Conservation (phyloP, 2,113 vertebrate species). For the Forbesichthys papilliferus region DNA sequence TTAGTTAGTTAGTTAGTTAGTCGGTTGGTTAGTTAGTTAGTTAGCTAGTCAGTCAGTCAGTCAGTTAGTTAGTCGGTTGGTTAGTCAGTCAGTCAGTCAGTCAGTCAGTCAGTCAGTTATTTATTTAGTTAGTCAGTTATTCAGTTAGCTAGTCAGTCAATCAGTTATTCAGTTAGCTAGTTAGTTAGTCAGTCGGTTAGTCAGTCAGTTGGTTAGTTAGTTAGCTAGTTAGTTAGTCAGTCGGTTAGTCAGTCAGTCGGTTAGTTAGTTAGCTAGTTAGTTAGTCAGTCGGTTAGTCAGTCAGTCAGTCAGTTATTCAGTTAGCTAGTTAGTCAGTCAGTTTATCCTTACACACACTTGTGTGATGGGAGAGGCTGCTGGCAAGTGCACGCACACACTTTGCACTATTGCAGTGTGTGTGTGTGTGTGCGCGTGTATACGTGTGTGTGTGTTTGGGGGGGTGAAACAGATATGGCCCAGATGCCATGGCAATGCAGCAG, state of each 20-base stretch:
- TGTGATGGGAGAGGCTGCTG: no score
- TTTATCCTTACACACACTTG: constrained; percentile 26
- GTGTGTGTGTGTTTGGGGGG: not conserved
- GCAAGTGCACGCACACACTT: not conserved
- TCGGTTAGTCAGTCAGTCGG: not conserved
- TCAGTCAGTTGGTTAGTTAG: no score
- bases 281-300: not conserved
- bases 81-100: no score
- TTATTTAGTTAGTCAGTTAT: no score
- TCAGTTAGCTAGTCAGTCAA: no score
- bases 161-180: no score
- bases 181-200: no score
- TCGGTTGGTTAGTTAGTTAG: no score
- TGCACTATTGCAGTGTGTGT: not conserved
- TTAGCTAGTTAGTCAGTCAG: constrained; percentile 1
- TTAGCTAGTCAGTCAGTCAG: no score
- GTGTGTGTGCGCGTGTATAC: not conserved
- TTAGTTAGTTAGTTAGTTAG: constrained; percentile 1
- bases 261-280: not conserved
- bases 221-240: no score
- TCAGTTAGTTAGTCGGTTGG: no score
- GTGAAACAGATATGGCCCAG: constrained; percentile 18
- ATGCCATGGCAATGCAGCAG: constrained; percentile 44
- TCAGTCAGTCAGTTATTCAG: constrained; percentile 1
- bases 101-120: no score